These are phyloP conservation scores for Spizella passerina DNA, from an alignment of 2,797 vertebrate species.

Conservation along the genomic window DNA sequence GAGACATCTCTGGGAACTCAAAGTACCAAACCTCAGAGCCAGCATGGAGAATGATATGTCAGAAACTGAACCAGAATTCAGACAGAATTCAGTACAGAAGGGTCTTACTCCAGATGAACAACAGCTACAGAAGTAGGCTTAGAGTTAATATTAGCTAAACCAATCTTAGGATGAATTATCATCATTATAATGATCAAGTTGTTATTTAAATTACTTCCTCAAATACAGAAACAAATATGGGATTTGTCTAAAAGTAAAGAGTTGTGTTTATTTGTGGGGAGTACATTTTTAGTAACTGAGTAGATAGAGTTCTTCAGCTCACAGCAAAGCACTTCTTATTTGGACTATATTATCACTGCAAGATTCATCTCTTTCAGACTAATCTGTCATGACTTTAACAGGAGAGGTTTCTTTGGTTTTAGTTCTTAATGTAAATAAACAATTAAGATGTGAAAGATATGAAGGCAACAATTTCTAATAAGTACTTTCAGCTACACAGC, in stretches of 20 bases:
- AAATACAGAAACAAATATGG: neutral
- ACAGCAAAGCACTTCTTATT: neutral
- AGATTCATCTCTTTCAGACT: slow-evolving; percentile 10
- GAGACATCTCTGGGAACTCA: neutral
- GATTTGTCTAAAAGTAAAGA: neutral
- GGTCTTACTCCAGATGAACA: neutral
- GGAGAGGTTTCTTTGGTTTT: neutral
- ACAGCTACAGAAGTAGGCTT: neutral
- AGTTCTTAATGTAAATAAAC: neutral
- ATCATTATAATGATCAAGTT: neutral
- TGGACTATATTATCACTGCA: neutral
- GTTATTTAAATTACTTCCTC: neutral
- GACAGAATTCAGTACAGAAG: neutral
- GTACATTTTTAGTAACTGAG: neutral
- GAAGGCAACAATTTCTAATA: neutral
- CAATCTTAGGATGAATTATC: neutral
- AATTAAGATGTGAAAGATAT: neutral
- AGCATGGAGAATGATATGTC: neutral
- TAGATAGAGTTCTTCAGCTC: neutral
- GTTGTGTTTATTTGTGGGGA: neutral
- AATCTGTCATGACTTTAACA: slow-evolving; percentile 18
- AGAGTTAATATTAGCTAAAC: neutral
- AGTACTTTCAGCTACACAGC: neutral
- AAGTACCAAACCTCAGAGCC: neutral
- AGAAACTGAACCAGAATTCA: neutral